Evolutionary conservation across 1,140 invertebrate genomes (phyloP).

Genomic region (Coenobita brevimanus): DNA sequence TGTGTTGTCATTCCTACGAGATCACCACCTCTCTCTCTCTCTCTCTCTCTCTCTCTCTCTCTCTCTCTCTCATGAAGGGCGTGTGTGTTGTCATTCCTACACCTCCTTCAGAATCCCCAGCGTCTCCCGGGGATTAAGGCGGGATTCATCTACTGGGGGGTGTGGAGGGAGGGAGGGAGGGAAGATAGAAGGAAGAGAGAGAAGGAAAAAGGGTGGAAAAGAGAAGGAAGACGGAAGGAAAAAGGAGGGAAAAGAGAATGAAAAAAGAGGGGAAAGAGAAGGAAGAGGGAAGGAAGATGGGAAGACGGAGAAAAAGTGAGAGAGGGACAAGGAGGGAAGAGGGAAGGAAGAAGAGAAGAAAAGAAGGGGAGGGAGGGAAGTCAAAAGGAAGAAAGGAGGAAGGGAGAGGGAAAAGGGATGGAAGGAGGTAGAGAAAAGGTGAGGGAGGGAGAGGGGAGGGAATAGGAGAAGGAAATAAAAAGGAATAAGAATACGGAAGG

Average conservation of each 20-base stretch:
- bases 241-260: conserved; percentile 2
- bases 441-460: no score
- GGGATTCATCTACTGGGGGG: not conserved
- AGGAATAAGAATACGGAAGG: no score
- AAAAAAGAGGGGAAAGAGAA: not conserved
- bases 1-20: no score
- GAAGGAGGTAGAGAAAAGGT: no score
- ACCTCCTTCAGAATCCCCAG: not conserved
- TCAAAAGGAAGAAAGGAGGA: no score
- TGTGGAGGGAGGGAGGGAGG: not conserved
- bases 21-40: no score
- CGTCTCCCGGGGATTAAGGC: not conserved
- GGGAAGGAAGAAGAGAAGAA: no score
- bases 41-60: conserved; percentile 1
- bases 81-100: not conserved
- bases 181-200: not conserved
- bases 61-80: no score
- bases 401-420: no score
- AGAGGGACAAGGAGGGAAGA: not conserved
- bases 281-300: not conserved
- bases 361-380: no score
- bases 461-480: no score
- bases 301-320: not conserved
- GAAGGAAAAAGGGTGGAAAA: not conserved
- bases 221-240: conserved; percentile 6